Base-by-base conservation (phyloP, 2,888 invertebrate species). In the Leptothorax acervorum region DNA sequence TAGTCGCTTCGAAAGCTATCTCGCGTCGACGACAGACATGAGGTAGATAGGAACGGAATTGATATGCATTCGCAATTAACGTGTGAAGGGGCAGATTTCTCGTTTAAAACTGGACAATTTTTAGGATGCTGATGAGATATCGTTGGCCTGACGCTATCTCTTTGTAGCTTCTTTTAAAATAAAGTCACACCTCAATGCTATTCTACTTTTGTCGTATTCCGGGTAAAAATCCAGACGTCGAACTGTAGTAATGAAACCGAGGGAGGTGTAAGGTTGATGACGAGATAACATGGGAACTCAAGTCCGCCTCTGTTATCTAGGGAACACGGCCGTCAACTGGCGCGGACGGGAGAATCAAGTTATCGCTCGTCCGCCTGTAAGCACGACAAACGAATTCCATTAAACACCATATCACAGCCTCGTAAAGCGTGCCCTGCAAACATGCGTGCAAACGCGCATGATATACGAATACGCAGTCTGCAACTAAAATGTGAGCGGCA, bases 341-440 rank as follows among this genome's bases (percentile, higher is more conserved):
- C 82, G 84, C 82, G 76, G 81, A 82, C 83, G 68, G 60, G 62
- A 76, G 79, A 55, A 82, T 79, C 66, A 70, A 62, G 85, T 85
- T 87, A 85, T 82, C 83, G 73, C 57, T 62, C 35, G 35, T 71
- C 48, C 76, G 51, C 57, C 74, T 28, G 74, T 28, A 70, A 55
- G 39, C 35, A 48, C 28, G 51, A 74, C 68, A 48, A 15, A 65
- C 76, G 51, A 85, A 70, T 83, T 83, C 82, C 68, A 76, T 83
- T 62, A 63, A 65, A 65, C 71, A 48, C 23, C 39, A 23, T 71
- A 71, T 79, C 79, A 60, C 63, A 60, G 48, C 15, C 60, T 42
- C 35, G 51, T 57, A 79, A 65, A 79, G 12, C 75, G 63, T 57
- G 75, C 23, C 23, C 51, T 35, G 75, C 75, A 31, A 39, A 65